phyloP scores from a whole-genome alignment of 92 coral and sea anemone species.

The Epizoanthus stellaris region DNA sequence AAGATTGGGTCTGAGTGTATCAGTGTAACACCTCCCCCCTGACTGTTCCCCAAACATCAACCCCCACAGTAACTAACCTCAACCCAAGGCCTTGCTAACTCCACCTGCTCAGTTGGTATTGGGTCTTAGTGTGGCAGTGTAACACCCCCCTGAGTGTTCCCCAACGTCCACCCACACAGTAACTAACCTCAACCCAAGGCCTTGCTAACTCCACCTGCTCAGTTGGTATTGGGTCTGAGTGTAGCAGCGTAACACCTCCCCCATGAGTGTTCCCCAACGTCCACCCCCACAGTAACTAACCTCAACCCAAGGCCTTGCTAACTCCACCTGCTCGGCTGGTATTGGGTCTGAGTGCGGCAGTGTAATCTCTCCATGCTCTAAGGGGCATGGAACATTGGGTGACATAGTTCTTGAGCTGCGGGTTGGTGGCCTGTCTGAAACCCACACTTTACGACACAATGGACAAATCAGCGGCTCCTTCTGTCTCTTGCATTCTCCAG shows the following conservation, averaged over 20 bases:
- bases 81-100: conserved; percentile 70
- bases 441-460: conserved; percentile 87
- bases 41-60: neutral
- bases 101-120: conserved; percentile 83
- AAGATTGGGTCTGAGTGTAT: conserved; percentile 90
- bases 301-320: conserved; percentile 96
- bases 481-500: conserved; percentile 86
- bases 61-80: too few species aligned
- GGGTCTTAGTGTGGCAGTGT: conserved; percentile 86
- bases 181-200: conserved; percentile 83
- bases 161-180: neutral
- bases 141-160: neutral
- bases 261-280: neutral
- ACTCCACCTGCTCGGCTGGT: conserved; percentile 83
- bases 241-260: conserved; percentile 81
- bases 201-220: conserved; percentile 85
- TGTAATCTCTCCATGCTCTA: conserved; percentile 87
- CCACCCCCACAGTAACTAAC: neutral
- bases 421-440: conserved; percentile 54
- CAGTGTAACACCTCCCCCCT: conserved; percentile 71
- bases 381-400: conserved; percentile 80
- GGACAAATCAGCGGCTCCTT: conserved; percentile 93
- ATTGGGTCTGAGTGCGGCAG: conserved; percentile 93
- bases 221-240: conserved; percentile 89
- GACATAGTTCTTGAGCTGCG: conserved; percentile 60